phyloP scores from a whole-genome alignment of 2,113 vertebrate genomes.

The Peromyscus leucopus region DNA sequence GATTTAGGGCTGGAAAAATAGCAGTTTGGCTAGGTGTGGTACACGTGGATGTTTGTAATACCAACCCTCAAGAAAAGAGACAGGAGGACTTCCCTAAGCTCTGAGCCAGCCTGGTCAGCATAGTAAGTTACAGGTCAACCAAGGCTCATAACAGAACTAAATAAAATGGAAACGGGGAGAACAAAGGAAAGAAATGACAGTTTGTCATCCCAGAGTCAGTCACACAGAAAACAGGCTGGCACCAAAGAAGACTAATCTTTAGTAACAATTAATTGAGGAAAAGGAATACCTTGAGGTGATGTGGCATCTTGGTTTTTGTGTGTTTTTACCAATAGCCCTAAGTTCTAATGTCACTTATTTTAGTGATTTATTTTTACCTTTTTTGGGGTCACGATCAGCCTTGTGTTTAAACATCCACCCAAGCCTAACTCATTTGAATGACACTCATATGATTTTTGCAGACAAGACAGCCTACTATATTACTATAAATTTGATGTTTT shows the following conservation, averaged over 20 bases:
- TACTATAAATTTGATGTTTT: slow-evolving; percentile 12
- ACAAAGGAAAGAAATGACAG: not conserved
- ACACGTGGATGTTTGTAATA: not conserved
- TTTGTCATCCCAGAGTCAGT: not conserved
- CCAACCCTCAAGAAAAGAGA: not conserved
- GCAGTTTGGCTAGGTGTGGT: not conserved
- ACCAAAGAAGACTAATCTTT: slow-evolving; percentile 4
- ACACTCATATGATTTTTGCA: slow-evolving; percentile 5
- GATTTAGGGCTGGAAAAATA: slow-evolving; percentile 46
- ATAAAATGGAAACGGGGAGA: too few species aligned
- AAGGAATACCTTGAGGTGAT: slow-evolving; percentile 10
- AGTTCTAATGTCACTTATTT: slow-evolving; percentile 33
- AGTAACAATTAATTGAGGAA: not conserved
- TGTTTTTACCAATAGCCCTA: slow-evolving; percentile 26
- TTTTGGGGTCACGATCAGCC: not conserved
- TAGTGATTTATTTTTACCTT: not conserved
- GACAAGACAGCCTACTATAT: not conserved
- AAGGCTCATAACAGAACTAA: not conserved
- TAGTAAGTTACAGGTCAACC: not conserved
- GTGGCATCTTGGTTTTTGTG: not conserved
- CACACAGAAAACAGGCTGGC: not conserved
- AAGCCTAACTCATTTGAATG: not conserved
- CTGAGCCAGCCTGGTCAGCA: not conserved
- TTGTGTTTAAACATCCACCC: not conserved
- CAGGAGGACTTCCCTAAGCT: not conserved